Evolutionary conservation across 1,140 invertebrate species (phyloP), one percentile per base, ranked within the genome.

Genomic region (Bathynomus jamesi): DNA sequence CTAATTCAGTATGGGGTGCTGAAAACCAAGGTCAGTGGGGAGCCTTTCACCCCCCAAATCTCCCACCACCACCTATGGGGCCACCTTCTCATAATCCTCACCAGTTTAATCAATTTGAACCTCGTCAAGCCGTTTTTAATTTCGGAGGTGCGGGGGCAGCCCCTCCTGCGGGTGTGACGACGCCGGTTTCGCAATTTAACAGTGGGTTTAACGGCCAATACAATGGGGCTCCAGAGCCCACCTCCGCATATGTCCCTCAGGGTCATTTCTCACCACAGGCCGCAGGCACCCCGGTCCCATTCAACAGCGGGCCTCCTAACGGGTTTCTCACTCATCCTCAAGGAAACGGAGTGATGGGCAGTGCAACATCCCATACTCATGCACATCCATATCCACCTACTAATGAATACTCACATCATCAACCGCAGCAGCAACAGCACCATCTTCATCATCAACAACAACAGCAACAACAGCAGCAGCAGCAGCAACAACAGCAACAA

Each of bases 291-390:
- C 75, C 73, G 72, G 71, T 70, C 64, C 40, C 67, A 46, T 74
- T 75, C 71, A 31, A 67, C 30, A 74, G 71, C 61, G 74, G 71
- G 63, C 76, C 72, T 46, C 82, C 82, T 78, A 82, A 82, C 73
- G 77, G 63, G 70, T 85, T 85, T 27, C 84, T 84, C 11, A 84
- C 84, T 24, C 84, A 83, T 64, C 86, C 85, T 81, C 83, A 85
- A 67, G 87, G 86, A 79, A 85, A 84, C 77, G 85, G 11, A 85
- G 85, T 66, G 84, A 85, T 73, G 81, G 84, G 79, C 73, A 71
- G 83, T 81, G 72, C 72, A 75, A 79, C 80, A 72, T 78, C 79
- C 32, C 79, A 80, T 75, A 71, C 75, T 76, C 40, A 53, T 53
- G 11, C 40, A 53, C 76, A 79, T 73, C 65, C 79, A 73, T 78